Conservation (phyloP, 2,888 invertebrate species). For the Chromoteleia sp. region DNA sequence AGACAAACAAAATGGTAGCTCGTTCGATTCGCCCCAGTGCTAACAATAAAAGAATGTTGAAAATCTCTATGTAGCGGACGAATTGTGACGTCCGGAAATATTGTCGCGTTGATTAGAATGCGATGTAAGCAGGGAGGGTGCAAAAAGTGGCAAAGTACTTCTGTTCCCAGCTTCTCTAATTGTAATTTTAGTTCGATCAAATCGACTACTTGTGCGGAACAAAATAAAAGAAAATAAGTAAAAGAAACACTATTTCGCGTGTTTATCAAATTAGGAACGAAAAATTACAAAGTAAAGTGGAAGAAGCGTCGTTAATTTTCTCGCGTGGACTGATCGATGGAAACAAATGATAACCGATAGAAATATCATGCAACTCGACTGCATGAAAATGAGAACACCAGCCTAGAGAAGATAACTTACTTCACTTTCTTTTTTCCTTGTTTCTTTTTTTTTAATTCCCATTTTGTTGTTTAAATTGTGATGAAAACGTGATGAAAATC, state of each 20-base stretch:
- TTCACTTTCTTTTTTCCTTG: constrained; percentile 10
- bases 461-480: constrained; percentile 10
- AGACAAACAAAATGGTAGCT: constrained; percentile 80
- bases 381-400: constrained; percentile 65
- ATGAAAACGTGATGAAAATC: constrained; percentile 14
- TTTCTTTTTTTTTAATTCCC: constrained; percentile 10
- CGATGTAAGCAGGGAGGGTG: constrained; percentile 45
- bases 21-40: constrained; percentile 76
- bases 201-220: constrained; percentile 56
- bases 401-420: constrained; percentile 49
- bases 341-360: constrained; percentile 54
- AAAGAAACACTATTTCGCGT: constrained; percentile 46
- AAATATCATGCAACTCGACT: constrained; percentile 59
- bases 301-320: constrained; percentile 66
- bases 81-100: constrained; percentile 75
- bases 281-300: constrained; percentile 50
- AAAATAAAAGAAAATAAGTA: constrained; percentile 24
- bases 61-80: constrained; percentile 75
- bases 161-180: constrained; percentile 53
- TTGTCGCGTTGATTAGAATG: constrained; percentile 59
- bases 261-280: constrained; percentile 59
- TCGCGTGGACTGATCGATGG: constrained; percentile 65
- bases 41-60: constrained; percentile 75
- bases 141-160: constrained; percentile 65
- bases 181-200: constrained; percentile 65